Percentiles rank a stretch among this genome's conserved stretches.
Conservation (phyloP, 1,140 invertebrate species). For the Macrostomum lignano region DNA sequence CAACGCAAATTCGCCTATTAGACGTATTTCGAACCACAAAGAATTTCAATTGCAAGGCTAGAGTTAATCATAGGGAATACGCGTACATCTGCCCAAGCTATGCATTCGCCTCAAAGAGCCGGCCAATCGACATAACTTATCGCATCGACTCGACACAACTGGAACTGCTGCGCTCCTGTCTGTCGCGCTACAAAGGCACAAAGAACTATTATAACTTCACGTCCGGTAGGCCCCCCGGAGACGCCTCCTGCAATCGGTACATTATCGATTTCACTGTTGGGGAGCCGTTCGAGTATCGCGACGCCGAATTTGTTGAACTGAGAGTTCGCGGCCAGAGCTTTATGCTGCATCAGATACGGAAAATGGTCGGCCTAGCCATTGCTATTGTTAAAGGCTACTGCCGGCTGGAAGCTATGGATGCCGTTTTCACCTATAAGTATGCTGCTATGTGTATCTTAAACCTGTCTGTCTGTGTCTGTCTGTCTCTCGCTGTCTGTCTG, state of each 20-base stretch:
- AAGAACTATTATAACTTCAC: slow-evolving; percentile 5
- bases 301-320: slow-evolving; percentile 55
- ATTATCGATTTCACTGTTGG: slow-evolving; percentile 40
- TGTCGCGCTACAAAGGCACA: slow-evolving; percentile 3
- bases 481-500: no score
- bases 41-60: slow-evolving; percentile 3
- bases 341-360: slow-evolving; percentile 7
- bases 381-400: slow-evolving; percentile 46
- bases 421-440: no score
- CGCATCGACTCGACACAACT: not conserved
- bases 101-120: not conserved
- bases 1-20: not conserved
- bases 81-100: slow-evolving; percentile 4
- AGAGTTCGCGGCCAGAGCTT: slow-evolving; percentile 36
- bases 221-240: slow-evolving; percentile 36
- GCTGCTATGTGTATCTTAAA: no score
- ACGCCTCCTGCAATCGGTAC: slow-evolving; percentile 53
- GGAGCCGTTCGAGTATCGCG: slow-evolving; percentile 45
- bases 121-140: not conserved
- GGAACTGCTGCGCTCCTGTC: not conserved
- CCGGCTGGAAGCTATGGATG: no score
- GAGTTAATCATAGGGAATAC: slow-evolving; percentile 1
- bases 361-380: slow-evolving; percentile 37
- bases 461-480: no score
- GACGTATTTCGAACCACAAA: slow-evolving; percentile 5